These are phyloP conservation scores for Chelmon rostratus DNA, from an alignment of 2,797 vertebrate genomes.

Conservation along the genomic window DNA sequence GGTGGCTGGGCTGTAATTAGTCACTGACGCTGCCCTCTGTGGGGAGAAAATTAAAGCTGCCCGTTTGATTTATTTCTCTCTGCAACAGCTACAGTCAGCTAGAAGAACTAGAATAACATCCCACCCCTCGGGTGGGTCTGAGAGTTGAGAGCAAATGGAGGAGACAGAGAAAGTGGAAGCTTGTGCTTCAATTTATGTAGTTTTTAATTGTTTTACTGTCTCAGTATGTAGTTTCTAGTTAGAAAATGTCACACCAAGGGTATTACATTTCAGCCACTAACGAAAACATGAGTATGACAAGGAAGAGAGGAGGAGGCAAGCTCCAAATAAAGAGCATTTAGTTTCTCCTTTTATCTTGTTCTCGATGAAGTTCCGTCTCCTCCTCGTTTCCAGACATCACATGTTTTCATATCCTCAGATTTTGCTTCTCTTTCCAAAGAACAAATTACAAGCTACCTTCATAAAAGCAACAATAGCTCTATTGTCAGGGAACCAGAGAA, in stretches of 20 bases:
- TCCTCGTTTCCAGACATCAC: neutral
- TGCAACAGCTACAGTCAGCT: conserved; percentile 32
- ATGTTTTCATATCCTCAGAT: neutral
- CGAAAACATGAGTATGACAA: neutral
- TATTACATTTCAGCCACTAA: neutral
- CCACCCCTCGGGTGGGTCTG: conserved; percentile 5
- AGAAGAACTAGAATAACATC: conserved; percentile 37
- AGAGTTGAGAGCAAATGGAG: conserved; percentile 19
- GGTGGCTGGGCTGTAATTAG: conserved; percentile 51
- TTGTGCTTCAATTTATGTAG: neutral
- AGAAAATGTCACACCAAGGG: conserved; percentile 1
- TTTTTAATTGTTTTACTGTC: conserved; percentile 27
- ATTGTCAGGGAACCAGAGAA: neutral
- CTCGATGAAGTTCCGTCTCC: neutral
- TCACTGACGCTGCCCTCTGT: conserved; percentile 56
- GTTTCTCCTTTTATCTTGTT: neutral
- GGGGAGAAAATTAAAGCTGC: conserved; percentile 62
- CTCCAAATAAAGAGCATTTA: neutral
- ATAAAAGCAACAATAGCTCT: conserved; percentile 10
- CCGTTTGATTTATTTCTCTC: conserved; percentile 54
- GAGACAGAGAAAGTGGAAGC: neutral
- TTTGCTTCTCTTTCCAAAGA: neutral
- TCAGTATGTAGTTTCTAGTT: conserved; percentile 14
- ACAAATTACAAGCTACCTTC: neutral
- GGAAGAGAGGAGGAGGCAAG: neutral